These are phyloP conservation scores for Chiloscyllium punctatum DNA, from an alignment of 2,797 vertebrate species.

Conservation along the genomic window DNA sequence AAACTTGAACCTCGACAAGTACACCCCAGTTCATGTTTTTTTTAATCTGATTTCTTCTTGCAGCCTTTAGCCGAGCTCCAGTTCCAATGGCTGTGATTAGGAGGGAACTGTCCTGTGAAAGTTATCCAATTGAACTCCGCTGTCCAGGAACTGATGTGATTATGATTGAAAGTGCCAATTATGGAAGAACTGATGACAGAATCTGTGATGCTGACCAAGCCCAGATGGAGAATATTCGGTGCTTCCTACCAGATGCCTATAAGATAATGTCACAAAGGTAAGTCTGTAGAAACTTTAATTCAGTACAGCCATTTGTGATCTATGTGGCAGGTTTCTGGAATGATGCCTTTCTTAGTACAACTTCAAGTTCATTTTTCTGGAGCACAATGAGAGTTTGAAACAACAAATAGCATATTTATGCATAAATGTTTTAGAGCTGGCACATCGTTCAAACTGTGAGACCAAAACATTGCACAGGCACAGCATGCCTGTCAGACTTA, in stretches of 20 bases:
- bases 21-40: not conserved
- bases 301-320: not conserved
- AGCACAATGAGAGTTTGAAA: not conserved
- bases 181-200: constrained; percentile 95
- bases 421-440: not conserved
- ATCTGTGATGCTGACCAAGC: constrained; percentile 97
- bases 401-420: not conserved
- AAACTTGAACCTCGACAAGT: constrained; percentile 42
- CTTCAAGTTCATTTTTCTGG: not conserved
- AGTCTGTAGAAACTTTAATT: constrained; percentile 30
- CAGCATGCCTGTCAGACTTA: not conserved
- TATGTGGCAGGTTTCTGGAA: not conserved
- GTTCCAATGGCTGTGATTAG: constrained; percentile 97
- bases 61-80: constrained; percentile 87
- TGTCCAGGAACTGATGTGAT: constrained; percentile 97
- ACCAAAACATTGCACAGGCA: not conserved
- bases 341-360: not conserved
- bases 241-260: constrained; percentile 96
- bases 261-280: constrained; percentile 99
- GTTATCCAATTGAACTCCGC: constrained; percentile 95
- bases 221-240: constrained; percentile 98
- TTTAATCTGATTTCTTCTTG: constrained; percentile 41
- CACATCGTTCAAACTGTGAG: not conserved
- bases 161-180: constrained; percentile 99
- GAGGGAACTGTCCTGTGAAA: constrained; percentile 93